These are phyloP conservation scores for Stenodema calcarata DNA, from an alignment of 2,888 invertebrate genomes.

Conservation along the genomic window DNA sequence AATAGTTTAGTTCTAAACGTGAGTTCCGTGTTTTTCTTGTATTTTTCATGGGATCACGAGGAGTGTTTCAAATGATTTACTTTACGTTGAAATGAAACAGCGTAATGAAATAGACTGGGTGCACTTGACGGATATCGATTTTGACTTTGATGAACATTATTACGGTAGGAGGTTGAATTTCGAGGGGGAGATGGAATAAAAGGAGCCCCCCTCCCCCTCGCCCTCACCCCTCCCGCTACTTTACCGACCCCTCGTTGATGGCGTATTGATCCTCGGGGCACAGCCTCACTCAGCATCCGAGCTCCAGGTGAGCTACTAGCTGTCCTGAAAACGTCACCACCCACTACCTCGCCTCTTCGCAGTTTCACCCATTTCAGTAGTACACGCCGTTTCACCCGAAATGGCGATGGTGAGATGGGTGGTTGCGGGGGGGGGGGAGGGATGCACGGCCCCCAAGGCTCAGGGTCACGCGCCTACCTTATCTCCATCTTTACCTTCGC, in stretches of 20 bases:
- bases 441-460: neutral
- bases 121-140: neutral
- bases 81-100: neutral
- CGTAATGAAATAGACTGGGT: neutral
- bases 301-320: constrained; percentile 46
- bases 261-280: constrained; percentile 28
- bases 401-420: neutral
- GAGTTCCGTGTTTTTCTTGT: too few species aligned
- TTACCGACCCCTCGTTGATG: constrained; percentile 36
- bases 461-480: constrained; percentile 28
- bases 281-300: neutral
- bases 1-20: too few species aligned
- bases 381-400: neutral
- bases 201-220: neutral
- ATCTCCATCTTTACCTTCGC: neutral
- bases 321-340: constrained; percentile 15
- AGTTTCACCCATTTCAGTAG: neutral
- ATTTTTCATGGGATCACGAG: too few species aligned
- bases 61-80: too few species aligned
- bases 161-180: neutral
- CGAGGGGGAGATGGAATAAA: constrained; percentile 11
- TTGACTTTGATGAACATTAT: constrained; percentile 23
- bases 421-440: too few species aligned
- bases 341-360: neutral
- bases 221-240: neutral